Base-by-base conservation (phyloP, 2,888 invertebrate species). In the Podotricha telesiphe region DNA sequence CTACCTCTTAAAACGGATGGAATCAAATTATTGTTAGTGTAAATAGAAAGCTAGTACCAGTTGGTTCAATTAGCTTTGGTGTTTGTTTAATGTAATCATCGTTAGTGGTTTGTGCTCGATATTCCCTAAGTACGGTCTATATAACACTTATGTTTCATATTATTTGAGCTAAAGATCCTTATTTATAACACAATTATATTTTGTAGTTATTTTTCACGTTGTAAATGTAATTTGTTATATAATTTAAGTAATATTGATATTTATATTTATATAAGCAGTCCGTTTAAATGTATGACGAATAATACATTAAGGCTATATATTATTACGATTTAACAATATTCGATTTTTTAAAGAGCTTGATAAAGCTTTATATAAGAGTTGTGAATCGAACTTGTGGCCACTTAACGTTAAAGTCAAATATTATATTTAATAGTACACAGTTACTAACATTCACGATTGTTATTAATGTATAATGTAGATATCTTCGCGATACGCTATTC, bases 341-440 rank as follows among this genome's bases (percentile, higher is more conserved):
- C 73, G 75, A 79, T 82, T 89, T 89, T 89, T 85, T 91, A 89
- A 93, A 86, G 93, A 93, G 93, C 93, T 93, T 93, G 85, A 88
- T 83, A 81, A 91, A 91, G 92, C 93, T 93, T 93, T 93, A 93
- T 91, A 87, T 84, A 86, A 91, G 93, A 87, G 92, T 92, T 93
- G 93, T 93, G 92, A 92, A 92, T 89, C 90, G 89, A 92, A 91
- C 90, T 85, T 89, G 90, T 89, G 91, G 91, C 92, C 92, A 91
- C 85, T 82, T 88, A 89, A 86, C 77, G 78, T 78, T 85, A 72
- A 88, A 89, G 85, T 86, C 81, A 81, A 86, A 83, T 76, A 83
- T 84, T 88, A 89, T 85, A 76, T 79, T 86, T 80, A 79, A 77
- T 67, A 80, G 86, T 87, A 88, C 87, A 83, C 86, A 86, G 84